Evolutionary conservation across 1,140 invertebrate species (phyloP), one percentile per base, ranked within the genome.

Genomic region (Heliconius nattereri): DNA sequence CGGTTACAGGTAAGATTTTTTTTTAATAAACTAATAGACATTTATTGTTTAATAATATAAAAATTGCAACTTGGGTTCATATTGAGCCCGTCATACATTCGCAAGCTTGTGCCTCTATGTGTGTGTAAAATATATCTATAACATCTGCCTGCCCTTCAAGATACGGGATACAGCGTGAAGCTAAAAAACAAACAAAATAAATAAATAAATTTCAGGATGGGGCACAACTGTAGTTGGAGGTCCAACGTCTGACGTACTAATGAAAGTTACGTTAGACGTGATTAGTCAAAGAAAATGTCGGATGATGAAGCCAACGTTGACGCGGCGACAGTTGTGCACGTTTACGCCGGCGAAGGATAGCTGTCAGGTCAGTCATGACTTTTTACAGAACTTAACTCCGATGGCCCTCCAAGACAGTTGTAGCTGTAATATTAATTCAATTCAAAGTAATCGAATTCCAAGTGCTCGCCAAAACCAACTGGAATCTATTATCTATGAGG

Each of bases 191-290:
- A 57, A 0, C n/a, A 23, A 57, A 57, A 57, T 57, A 57, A 57
- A 23, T 23, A 23, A 57, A n/a, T 23, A 66, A 2, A 66, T 76
- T 86, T 32, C 78, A 96, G 97, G 97, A 75, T 97, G 96, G 96
- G 97, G 97, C n/a, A 95, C 95, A 0, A 86, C 90, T 3, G 95
- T 92, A 40, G 95, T 95, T 77, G 95, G 94, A n/a, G 96, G 96
- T 1, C 88, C 91, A 0, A 92, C 86, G 8, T 96, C 96, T 1
- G 89, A 95, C 7, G 88, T 93, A 11, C 94, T 97, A 0, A 92
- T 94, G 83, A 95, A 96, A 88, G 96, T 96, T 0, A 86, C 94
- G 19, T 81, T 97, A 3, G 93, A 94, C n/a, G 95, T 97, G 0
- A 92, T 96, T 57, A 90, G 90, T 2, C 93, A 95, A 16, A 26